A percentile compares a stretch with the other conserved stretches of the same genome.
phyloP scores from a whole-genome alignment of 2,888 invertebrate genomes.

The Dryomyza anilis region DNA sequence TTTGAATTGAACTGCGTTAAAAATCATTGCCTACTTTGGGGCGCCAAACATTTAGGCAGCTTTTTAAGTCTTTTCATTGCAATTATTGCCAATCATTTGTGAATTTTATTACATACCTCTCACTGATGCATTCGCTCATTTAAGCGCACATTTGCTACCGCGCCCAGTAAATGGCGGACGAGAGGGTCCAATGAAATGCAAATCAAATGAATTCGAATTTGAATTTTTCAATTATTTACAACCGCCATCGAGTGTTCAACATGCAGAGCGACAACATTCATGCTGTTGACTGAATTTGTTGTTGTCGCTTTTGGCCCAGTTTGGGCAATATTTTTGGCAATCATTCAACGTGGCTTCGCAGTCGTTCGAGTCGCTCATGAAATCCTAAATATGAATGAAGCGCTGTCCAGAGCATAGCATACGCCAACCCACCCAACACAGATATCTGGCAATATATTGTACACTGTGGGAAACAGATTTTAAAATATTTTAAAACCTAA shows the following conservation, averaged over 20 bases:
- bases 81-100: too few species aligned
- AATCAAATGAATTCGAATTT: constrained; percentile 19
- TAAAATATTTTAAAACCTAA: too few species aligned
- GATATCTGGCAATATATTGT: too few species aligned
- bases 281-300: not conserved
- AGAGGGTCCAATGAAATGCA: constrained; percentile 9
- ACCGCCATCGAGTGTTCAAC: constrained; percentile 14
- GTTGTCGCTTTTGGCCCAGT: not conserved
- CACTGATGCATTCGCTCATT: not conserved
- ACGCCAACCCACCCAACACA: too few species aligned
- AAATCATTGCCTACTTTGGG: too few species aligned
- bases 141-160: constrained; percentile 2
- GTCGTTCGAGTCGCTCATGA: constrained; percentile 4
- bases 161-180: not conserved
- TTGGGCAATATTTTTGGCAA: constrained; percentile 24
- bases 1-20: too few species aligned
- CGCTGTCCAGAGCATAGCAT: too few species aligned
- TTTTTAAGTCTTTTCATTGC: too few species aligned
- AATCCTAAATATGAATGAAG: too few species aligned
- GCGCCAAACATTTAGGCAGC: too few species aligned
- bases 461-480: too few species aligned
- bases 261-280: not conserved
- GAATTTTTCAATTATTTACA: constrained; percentile 12
- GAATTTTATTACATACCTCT: too few species aligned
- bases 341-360: constrained; percentile 17